A percentile compares a stretch with the other conserved stretches of the same genome.
Evolutionary conservation across 2,797 vertebrate genomes (phyloP).

Genomic region (Kryptolebias ocellatus): DNA sequence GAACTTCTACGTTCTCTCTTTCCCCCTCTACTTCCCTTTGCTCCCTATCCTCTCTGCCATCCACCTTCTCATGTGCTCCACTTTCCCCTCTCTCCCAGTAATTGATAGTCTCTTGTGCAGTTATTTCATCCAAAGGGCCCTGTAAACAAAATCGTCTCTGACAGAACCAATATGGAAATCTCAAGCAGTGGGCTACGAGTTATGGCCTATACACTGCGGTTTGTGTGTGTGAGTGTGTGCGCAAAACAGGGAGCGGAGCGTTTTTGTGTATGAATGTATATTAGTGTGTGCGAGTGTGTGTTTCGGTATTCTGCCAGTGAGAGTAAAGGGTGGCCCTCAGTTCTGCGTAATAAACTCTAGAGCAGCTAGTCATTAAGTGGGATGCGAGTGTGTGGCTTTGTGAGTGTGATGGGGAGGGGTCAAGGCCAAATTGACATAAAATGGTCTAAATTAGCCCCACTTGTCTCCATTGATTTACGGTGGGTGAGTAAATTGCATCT

Average conservation of each 20-base stretch:
- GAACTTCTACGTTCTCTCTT: constrained; percentile 17
- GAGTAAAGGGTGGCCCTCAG: constrained; percentile 54
- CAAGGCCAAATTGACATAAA: constrained; percentile 86
- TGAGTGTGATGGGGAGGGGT: constrained; percentile 61
- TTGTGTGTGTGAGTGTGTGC: constrained; percentile 21
- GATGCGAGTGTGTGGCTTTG: constrained; percentile 31
- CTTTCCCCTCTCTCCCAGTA: constrained; percentile 46
- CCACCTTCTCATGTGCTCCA: constrained; percentile 6
- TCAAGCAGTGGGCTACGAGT: constrained; percentile 63
- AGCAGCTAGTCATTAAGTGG: constrained; percentile 75
- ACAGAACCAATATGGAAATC: constrained; percentile 84
- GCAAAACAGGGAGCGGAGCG: constrained; percentile 1
- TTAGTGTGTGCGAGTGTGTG: constrained; percentile 12
- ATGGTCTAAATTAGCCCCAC: constrained; percentile 85
- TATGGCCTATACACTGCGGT: constrained; percentile 54
- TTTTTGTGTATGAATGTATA: constrained; percentile 16
- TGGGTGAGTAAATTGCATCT: constrained; percentile 79
- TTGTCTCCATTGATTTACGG: constrained; percentile 83
- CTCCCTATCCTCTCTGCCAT: constrained; percentile 10
- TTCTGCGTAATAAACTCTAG: constrained; percentile 79
- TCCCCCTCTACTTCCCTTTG: constrained; percentile 6
- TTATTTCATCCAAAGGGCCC: constrained; percentile 82
- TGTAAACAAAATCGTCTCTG: constrained; percentile 82
- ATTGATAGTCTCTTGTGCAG: constrained; percentile 71
- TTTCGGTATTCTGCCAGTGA: constrained; percentile 28